Base-by-base conservation (phyloP, 2,797 vertebrate genomes). In the Tadarida brasiliensis region DNA sequence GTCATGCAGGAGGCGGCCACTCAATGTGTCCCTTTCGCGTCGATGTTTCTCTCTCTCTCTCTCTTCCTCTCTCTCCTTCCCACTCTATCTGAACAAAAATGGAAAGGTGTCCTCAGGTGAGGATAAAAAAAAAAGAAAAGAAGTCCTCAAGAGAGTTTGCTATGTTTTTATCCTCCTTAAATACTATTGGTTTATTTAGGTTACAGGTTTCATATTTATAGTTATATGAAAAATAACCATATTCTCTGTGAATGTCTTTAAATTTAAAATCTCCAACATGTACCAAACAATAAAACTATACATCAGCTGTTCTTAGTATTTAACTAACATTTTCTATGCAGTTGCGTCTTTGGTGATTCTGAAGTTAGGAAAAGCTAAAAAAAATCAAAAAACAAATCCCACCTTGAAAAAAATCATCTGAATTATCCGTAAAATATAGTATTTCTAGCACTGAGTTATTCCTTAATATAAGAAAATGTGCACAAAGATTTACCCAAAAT, bases 131-230 rank as follows among this genome's bases (percentile, higher is more conserved):
- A 44, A 54, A 57, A 88, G 67, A 51, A 68, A 47, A 17, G 93
- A 81, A 68, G 15, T 67, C 19, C 44, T 76, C 35, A 28, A 77
- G 2, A 57, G 7, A 24, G 17, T 63, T 70, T 47, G 35, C 0
- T 4, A 7, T 78, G 51, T 71, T 87, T 16, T 93, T 59, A 56
- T 68, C 15, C 30, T 87, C 47, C 26, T 80, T 74, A 77, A 86
- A 70, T 92, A 14, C 11, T 89, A 7, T 11, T 68, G 20, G 12
- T 20, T 87, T 88, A 73, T 88, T 95, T 85, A 90, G 82, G 39
- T 82, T 33, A 81, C 11, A 20, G 16, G 65, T 86, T 89, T 44
- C 39, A 4, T 44, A 44, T 44, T 44, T 44, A 44, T 44, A 44
- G 5, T 44, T 63, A 74, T 33, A 26, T 86, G 47, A 30, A 70